These are phyloP conservation scores for Gobio occitaniae DNA, from an alignment of 2,797 vertebrate genomes.

Conservation along the genomic window DNA sequence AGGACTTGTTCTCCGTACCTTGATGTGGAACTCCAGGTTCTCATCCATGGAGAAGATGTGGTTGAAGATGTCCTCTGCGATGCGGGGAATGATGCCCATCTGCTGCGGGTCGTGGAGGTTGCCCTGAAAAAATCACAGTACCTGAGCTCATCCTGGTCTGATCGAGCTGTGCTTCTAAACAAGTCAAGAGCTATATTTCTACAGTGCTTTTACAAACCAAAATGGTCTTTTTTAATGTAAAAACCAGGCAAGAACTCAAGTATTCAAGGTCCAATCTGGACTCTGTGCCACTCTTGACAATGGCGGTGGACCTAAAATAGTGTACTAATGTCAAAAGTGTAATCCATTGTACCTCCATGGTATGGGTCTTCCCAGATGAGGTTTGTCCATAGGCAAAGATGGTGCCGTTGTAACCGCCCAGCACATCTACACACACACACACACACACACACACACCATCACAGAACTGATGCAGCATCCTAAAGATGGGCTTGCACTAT, in stretches of 20 bases:
- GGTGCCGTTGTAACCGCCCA: conserved; percentile 95
- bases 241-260: too few species aligned
- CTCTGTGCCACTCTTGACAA: background rate
- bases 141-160: too few species aligned
- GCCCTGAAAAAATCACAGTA: conserved; percentile 73
- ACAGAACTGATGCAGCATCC: too few species aligned
- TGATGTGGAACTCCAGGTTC: conserved; percentile 96
- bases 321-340: background rate
- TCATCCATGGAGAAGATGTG: conserved; percentile 97
- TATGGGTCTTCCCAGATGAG: conserved; percentile 95
- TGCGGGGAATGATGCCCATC: conserved; percentile 96
- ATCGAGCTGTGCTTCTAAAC: background rate
- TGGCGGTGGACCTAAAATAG: background rate
- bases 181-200: too few species aligned
- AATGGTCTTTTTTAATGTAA: background rate
- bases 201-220: background rate
- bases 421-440: conserved; percentile 80
- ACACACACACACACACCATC: conserved; percentile 12
- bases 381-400: conserved; percentile 98
- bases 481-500: too few species aligned
- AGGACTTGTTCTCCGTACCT: conserved; percentile 73
- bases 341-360: conserved; percentile 87
- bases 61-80: conserved; percentile 93
- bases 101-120: conserved; percentile 89
- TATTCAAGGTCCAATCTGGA: background rate